Base-by-base conservation (phyloP, 2,113 vertebrate genomes). In the Columba janthina region DNA sequence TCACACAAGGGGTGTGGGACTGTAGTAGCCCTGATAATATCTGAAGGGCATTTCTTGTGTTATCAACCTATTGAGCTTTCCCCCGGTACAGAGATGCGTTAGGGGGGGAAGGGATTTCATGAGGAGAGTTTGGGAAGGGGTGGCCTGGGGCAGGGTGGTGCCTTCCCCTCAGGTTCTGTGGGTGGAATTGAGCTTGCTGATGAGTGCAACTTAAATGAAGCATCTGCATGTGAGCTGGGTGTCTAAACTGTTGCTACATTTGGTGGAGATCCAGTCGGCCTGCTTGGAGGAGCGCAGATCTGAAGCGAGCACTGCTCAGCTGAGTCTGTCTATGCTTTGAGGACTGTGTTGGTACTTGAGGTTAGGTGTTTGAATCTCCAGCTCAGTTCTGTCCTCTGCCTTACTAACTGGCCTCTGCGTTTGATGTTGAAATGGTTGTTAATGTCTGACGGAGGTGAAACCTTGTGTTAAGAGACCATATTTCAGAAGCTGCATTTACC, bases 381-480 rank as follows among this genome's bases (percentile, higher is more conserved):
- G 76, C 29, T 84, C 2, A 0, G 6, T 71, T 94, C 15, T 85
- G 76, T 67, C 38, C 29, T 84, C 53, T 75, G 18, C 38, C 5
- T 72, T 64, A 21, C 32, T 70, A 58, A 62, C 26, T 34, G 78
- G 38, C 16, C 8, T 64, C 28, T 73, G 21, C 0, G 0, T 73
- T 83, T 81, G 51, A 31, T 74, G 9, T 50, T 88, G 81, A 75
- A 88, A 24, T 87, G 15, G 12, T 58, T 54, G 18, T 58, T 42
- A 17, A 29, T 50, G 26, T 58, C 36, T 88, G 61, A 54, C 29
- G 32, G 32, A 66, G 31, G 15, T 70, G 25, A 77, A 86, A 51
- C 12, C 16, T 60, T 69, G 29, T 0, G 0, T 83, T 48, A 53
- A 24, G 28, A 53, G 20, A 34, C 42, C 38, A 10, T 62, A n/a